A percentile compares a stretch with the other conserved stretches of the same genome.
phyloP scores from a whole-genome alignment of 2,888 invertebrate genomes.

The Cantharis nigra region DNA sequence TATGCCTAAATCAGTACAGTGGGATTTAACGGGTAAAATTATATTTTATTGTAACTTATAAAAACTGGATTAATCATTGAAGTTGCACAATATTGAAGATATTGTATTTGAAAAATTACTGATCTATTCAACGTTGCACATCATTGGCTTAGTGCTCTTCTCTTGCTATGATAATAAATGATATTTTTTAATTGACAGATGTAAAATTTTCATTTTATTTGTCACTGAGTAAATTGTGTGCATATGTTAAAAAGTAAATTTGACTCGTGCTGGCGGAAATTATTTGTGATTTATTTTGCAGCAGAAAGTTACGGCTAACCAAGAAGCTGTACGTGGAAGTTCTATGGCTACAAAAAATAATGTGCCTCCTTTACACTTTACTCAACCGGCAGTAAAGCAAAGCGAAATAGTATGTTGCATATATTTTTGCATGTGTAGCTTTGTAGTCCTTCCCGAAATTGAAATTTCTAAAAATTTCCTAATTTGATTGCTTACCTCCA shows the following conservation, averaged over 20 bases:
- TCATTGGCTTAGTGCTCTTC: not conserved
- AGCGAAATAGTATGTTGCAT: slow-evolving; percentile 13
- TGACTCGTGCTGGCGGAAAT: not conserved
- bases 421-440: not conserved
- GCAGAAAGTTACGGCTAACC: slow-evolving; percentile 12
- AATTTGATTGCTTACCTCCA: not conserved
- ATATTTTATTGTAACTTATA: not conserved
- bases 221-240: not conserved
- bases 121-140: not conserved
- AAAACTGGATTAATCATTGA: no score
- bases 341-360: not conserved
- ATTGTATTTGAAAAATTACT: not conserved
- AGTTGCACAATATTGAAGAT: not conserved
- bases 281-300: not conserved
- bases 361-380: slow-evolving; percentile 12
- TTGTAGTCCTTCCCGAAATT: not conserved
- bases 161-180: not conserved
- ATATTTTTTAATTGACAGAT: not conserved
- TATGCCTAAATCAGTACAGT: no score
- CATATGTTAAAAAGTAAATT: not conserved
- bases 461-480: not conserved
- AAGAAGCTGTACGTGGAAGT: not conserved
- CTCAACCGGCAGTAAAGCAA: slow-evolving; percentile 7
- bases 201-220: not conserved
- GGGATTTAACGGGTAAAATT: not conserved